A percentile compares a stretch with the other conserved stretches of the same genome.
Evolutionary conservation across 2,113 vertebrate species (phyloP).

Genomic region (Callocephalon fimbriatum): DNA sequence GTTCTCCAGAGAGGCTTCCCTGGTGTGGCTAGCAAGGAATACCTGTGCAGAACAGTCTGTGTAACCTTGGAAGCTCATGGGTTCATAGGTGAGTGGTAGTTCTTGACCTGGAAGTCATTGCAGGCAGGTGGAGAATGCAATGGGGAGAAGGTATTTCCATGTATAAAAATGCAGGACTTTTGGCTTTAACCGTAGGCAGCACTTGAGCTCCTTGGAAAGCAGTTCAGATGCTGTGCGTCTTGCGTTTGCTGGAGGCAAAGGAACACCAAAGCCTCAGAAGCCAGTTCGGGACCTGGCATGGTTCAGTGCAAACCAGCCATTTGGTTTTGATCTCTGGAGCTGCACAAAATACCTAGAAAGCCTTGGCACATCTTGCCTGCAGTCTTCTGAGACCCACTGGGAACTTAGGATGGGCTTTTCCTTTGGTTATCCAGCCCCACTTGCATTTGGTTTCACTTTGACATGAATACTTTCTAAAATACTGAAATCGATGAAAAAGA

Average conservation of each 20-base stretch:
- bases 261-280: neutral
- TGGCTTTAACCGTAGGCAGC: neutral
- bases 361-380: neutral
- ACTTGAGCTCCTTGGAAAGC: neutral
- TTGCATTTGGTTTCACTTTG: neutral
- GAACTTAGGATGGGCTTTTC: neutral
- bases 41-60: neutral
- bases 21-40: neutral
- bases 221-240: neutral
- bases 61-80: neutral
- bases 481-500: neutral
- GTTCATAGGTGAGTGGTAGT: neutral
- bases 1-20: neutral
- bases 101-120: neutral
- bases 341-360: neutral
- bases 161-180: neutral
- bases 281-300: neutral
- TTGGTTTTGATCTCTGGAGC: neutral
- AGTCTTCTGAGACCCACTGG: neutral
- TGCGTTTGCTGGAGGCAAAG: neutral
- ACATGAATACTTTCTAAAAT: neutral
- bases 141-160: neutral
- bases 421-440: neutral
- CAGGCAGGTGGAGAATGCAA: neutral
- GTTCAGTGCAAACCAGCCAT: neutral